Percentiles rank a stretch among this genome's conserved stretches.
phyloP scores from a whole-genome alignment of 2,888 invertebrate genomes.

The Sepioteuthis lessoniana region DNA sequence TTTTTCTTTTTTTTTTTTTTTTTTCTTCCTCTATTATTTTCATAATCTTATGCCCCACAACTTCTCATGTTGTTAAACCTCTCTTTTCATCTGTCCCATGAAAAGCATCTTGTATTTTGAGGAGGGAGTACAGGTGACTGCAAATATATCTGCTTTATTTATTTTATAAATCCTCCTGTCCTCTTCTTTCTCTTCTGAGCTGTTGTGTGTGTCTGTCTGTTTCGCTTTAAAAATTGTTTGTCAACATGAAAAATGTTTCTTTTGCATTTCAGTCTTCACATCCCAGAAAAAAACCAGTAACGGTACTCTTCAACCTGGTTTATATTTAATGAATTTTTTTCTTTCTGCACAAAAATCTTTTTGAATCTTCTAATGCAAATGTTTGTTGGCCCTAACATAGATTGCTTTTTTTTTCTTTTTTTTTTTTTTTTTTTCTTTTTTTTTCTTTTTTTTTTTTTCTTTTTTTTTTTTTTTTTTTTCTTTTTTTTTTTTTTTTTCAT shows the following conservation, averaged over 20 bases:
- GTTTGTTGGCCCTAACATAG: neutral
- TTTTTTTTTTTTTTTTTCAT: neutral
- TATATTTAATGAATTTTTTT: slow-evolving; percentile 1
- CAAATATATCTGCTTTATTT: no score
- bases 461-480: slow-evolving; percentile 3
- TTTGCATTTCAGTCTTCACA: slow-evolving; percentile 39
- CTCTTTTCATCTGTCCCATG: no score
- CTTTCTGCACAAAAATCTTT: neutral
- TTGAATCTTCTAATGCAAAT: neutral
- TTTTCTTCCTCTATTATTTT: no score
- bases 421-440: slow-evolving; percentile 14
- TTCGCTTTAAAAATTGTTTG: neutral
- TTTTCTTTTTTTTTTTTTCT: neutral
- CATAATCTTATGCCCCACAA: no score
- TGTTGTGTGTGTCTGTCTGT: neutral
- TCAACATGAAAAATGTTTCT: slow-evolving; percentile 34
- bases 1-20: no score
- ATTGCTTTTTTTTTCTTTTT: neutral
- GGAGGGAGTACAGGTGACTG: no score
- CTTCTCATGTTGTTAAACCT: no score
- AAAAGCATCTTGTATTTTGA: no score
- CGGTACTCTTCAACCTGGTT: slow-evolving; percentile 38
- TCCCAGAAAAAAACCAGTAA: slow-evolving; percentile 16
- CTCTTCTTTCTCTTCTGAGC: neutral
- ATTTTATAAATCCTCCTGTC: neutral